Conservation (phyloP, 1,140 invertebrate genomes). For the Penaeus vannamei region DNA sequence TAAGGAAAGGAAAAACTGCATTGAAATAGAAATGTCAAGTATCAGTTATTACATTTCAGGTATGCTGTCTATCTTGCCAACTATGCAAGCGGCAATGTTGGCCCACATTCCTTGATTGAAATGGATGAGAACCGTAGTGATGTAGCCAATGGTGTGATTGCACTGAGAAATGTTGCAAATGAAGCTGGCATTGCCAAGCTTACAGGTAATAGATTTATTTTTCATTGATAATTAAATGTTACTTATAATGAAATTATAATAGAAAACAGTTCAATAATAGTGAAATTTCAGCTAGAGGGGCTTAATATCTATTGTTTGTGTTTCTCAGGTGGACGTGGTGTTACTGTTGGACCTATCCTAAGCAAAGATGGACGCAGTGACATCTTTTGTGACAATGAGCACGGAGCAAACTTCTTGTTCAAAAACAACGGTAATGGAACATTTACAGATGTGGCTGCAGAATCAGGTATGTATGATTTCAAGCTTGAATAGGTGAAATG, state of each 20-base stretch:
- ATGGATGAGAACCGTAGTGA: constrained; percentile 39
- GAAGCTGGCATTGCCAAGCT: constrained; percentile 38
- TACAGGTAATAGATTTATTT: not conserved
- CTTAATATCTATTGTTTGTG: not conserved
- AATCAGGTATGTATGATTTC: not conserved
- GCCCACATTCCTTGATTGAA: constrained; percentile 30
- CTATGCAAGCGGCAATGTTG: constrained; percentile 24
- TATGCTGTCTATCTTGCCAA: constrained; percentile 39
- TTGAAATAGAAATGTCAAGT: no score
- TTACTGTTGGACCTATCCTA: constrained; percentile 34
- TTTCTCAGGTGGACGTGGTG: constrained; percentile 31
- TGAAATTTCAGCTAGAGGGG: not conserved
- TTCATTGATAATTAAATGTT: not conserved
- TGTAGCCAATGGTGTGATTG: constrained; percentile 33
- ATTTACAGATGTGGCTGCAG: constrained; percentile 42
- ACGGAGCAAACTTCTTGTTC: constrained; percentile 37
- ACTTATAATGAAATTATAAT: not conserved
- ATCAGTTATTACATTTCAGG: not conserved
- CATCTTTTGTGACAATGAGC: constrained; percentile 42
- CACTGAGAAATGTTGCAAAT: constrained; percentile 27
- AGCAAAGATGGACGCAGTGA: constrained; percentile 43
- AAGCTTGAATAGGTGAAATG: not conserved
- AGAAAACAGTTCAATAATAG: not conserved
- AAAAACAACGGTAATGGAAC: constrained; percentile 45
- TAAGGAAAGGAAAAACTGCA: no score